These are phyloP conservation scores for Serilophus lunatus DNA, from an alignment of 2,113 vertebrate species.

Conservation along the genomic window DNA sequence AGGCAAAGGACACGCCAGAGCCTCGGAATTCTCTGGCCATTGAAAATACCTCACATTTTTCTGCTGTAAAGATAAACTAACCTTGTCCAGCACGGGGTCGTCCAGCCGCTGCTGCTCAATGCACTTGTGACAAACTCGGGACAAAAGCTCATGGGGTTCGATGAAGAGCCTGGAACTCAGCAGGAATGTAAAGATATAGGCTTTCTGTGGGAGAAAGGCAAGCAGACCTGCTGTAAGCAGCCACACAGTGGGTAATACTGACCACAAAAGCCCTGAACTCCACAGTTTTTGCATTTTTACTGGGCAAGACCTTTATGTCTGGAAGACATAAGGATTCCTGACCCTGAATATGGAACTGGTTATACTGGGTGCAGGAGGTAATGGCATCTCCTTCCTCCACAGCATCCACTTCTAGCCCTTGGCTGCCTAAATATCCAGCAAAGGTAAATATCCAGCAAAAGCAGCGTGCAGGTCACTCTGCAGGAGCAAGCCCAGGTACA, in stretches of 20 bases:
- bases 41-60: background rate
- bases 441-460: background rate
- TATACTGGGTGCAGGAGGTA: background rate
- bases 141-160: slow-evolving; percentile 85
- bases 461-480: fast-evolving
- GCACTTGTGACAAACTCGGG: slow-evolving; percentile 87
- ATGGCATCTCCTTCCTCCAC: background rate
- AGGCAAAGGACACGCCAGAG: background rate
- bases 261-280: background rate
- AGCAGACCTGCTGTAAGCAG: background rate
- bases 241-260: background rate
- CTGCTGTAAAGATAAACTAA: slow-evolving; percentile 55
- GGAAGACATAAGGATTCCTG: background rate
- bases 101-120: slow-evolving; percentile 89
- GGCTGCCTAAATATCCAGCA: background rate
- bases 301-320: background rate
- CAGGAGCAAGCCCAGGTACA: background rate
- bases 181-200: slow-evolving; percentile 91
- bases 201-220: slow-evolving; percentile 76
- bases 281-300: background rate
- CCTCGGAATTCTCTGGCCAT: background rate
- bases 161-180: slow-evolving; percentile 92
- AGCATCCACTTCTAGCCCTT: background rate
- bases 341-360: background rate
- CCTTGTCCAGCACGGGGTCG: slow-evolving; percentile 85